These are phyloP conservation scores for Rallus limicola DNA, from an alignment of 2,113 vertebrate species.

Conservation along the genomic window DNA sequence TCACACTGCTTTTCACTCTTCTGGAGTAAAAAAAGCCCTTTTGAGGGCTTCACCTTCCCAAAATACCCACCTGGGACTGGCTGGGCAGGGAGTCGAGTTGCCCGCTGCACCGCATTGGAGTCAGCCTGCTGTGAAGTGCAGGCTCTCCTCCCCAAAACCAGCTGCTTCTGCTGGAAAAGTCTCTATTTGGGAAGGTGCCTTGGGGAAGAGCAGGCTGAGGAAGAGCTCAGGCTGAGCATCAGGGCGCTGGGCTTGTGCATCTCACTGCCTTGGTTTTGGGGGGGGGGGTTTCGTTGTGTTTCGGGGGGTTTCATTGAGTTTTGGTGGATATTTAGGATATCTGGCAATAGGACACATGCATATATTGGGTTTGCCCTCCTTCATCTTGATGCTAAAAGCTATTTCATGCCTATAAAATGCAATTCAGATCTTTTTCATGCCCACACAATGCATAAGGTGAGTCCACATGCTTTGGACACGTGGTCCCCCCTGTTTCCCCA, in stretches of 20 bases:
- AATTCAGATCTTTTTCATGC: background rate
- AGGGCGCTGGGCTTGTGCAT: fast-evolving
- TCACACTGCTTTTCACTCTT: background rate
- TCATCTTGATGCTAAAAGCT: background rate
- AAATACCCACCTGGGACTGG: background rate
- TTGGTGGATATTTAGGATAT: background rate
- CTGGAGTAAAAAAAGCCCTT: background rate
- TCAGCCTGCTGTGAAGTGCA: background rate
- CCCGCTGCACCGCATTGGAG: fast-evolving
- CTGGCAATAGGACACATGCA: fast-evolving
- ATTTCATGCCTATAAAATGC: fast-evolving
- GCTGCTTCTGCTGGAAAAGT: background rate
- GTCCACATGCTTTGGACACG: background rate
- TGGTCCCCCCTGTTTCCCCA: background rate
- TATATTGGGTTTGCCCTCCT: background rate
- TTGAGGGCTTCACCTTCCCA: background rate
- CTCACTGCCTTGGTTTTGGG: background rate
- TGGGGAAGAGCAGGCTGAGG: background rate
- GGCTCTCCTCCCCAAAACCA: background rate
- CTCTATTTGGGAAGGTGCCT: background rate
- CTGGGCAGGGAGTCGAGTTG: background rate
- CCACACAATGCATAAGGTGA: background rate
- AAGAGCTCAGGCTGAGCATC: background rate
- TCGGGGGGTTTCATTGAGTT: background rate
- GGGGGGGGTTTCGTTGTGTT: no score